Percentiles rank a stretch among this genome's conserved stretches.
Conservation (phyloP, 2,888 invertebrate genomes). For the Nebria salina region DNA sequence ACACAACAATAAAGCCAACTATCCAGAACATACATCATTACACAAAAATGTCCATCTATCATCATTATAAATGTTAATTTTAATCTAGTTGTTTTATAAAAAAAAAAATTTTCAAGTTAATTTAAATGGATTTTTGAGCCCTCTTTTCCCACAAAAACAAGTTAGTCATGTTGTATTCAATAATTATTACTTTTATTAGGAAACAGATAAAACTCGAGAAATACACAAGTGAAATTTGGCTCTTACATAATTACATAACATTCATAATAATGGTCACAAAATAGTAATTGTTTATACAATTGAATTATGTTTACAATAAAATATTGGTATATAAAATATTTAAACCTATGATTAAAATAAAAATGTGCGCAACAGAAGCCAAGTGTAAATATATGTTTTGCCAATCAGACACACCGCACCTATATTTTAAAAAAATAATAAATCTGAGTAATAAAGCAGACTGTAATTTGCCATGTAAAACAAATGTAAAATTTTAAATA, state of each 20-base stretch:
- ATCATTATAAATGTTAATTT: no score
- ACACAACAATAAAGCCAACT: no score
- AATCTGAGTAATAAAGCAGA: not conserved
- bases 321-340: conserved; percentile 38
- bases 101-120: no score
- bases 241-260: conserved; percentile 22
- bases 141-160: no score
- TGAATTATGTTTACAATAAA: conserved; percentile 40
- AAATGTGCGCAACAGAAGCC: conserved; percentile 43
- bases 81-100: no score
- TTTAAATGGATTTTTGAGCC: no score
- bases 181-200: conserved; percentile 12
- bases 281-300: conserved; percentile 36
- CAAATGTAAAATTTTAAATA: not conserved
- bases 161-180: no score
- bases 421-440: not conserved
- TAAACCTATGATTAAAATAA: not conserved
- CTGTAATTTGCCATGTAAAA: not conserved
- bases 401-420: conserved; percentile 28
- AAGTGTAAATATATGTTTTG: conserved; percentile 33
- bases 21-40: no score
- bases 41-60: no score
- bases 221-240: conserved; percentile 10
- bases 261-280: conserved; percentile 40
- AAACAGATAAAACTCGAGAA: not conserved